These are phyloP conservation scores for Omphaloscelis lunosa DNA, from an alignment of 2,888 invertebrate species.

Conservation along the genomic window DNA sequence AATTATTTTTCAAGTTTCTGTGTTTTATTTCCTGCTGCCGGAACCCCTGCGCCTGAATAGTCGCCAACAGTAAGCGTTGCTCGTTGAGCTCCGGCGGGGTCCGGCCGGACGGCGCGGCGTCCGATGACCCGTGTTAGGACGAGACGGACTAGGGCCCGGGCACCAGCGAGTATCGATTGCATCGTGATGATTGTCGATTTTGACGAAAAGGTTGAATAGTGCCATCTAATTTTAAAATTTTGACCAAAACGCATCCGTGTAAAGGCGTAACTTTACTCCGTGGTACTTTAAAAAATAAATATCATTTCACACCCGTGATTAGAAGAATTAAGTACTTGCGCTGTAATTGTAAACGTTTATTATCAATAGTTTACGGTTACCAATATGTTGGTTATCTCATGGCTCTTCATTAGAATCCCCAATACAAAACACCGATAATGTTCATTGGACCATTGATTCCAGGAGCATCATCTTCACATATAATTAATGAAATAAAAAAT, in stretches of 20 bases:
- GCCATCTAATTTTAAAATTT: background rate
- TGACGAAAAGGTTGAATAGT: background rate
- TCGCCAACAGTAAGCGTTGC: slow-evolving; percentile 35
- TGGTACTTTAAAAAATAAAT: background rate
- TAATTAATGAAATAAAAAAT: too few species aligned
- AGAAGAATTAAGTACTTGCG: background rate
- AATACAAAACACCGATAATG: background rate
- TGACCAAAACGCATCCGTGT: background rate
- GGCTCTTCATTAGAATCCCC: background rate
- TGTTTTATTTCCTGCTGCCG: too few species aligned
- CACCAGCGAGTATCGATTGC: background rate
- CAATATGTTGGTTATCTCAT: background rate
- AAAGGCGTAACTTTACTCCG: background rate
- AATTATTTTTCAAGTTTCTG: too few species aligned
- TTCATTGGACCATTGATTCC: background rate
- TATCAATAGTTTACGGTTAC: background rate
- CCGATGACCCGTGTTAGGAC: background rate
- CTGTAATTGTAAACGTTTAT: background rate
- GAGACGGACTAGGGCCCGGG: background rate
- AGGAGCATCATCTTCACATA: too few species aligned
- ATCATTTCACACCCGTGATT: background rate
- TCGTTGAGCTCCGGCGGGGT: background rate
- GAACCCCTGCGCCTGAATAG: too few species aligned
- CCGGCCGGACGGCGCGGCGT: background rate
- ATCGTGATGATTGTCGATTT: background rate